phyloP scores from a whole-genome alignment of 2,797 vertebrate genomes.

The Acridotheres tristis region DNA sequence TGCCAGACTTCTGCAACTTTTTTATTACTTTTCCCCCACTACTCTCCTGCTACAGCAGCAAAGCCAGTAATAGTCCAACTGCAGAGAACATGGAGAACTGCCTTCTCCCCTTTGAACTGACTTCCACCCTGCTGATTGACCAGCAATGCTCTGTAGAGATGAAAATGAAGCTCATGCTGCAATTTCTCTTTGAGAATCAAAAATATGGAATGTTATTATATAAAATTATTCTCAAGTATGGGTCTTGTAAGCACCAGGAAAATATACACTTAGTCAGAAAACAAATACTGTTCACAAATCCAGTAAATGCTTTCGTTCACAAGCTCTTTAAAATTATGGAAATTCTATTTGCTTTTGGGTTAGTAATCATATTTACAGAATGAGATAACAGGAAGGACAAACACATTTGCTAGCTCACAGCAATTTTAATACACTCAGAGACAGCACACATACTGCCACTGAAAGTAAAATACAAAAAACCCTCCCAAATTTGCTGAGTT shows the following conservation, averaged over 20 bases:
- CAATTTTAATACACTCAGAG: background rate
- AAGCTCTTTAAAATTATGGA: background rate
- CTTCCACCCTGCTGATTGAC: background rate
- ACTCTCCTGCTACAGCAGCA: background rate
- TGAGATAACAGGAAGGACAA: background rate
- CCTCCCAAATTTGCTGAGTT: background rate
- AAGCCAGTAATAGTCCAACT: background rate
- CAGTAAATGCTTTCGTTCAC: background rate
- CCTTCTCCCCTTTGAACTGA: background rate
- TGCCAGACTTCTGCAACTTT: background rate
- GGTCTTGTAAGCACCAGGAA: background rate
- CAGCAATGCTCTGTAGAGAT: background rate
- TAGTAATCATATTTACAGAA: conserved; percentile 28
- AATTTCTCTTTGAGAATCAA: background rate
- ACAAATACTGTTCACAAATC: background rate
- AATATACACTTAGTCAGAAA: background rate
- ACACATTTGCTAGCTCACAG: background rate
- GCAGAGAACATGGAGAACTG: background rate
- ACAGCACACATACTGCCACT: background rate
- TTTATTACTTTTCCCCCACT: background rate
- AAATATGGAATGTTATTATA: background rate
- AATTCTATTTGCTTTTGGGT: background rate
- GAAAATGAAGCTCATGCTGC: background rate
- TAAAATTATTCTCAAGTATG: background rate
- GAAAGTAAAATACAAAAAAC: background rate